Percentiles rank a stretch among this genome's conserved stretches.
phyloP scores from a whole-genome alignment of 35 echinoderm and acorn worm genomes.

The Heliocidaris tuberculata region DNA sequence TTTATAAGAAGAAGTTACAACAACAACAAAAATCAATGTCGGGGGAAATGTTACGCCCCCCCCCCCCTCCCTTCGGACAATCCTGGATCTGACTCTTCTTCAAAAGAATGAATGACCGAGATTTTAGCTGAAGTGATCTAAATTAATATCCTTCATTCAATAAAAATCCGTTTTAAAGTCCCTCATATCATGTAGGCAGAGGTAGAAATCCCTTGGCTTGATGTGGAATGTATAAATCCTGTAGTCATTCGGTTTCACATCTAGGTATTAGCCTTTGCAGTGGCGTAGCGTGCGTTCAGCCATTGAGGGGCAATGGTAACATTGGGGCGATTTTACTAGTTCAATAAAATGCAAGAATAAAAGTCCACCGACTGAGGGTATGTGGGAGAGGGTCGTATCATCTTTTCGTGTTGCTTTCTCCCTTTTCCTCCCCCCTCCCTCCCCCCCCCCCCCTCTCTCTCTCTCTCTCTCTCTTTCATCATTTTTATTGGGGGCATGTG shows the following conservation, averaged over 20 bases:
- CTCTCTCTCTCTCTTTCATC: too few species aligned
- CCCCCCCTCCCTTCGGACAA: too few species aligned
- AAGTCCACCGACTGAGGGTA: too few species aligned
- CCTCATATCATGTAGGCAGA: neutral
- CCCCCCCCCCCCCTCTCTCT: too few species aligned
- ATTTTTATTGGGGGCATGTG: neutral
- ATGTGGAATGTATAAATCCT: neutral
- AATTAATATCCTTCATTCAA: neutral
- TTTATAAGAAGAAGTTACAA: too few species aligned
- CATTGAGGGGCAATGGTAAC: neutral
- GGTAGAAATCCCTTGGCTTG: neutral
- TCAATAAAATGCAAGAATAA: too few species aligned
- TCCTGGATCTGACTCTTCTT: neutral
- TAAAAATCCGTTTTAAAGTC: neutral
- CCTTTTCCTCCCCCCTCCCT: too few species aligned
- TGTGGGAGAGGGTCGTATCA: too few species aligned
- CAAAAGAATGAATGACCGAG: neutral
- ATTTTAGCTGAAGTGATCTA: neutral
- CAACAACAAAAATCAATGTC: too few species aligned
- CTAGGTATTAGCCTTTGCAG: neutral
- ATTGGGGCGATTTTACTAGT: neutral
- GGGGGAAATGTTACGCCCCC: too few species aligned
- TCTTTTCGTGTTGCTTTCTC: too few species aligned
- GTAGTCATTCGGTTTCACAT: neutral
- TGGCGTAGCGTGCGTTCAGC: neutral